Percentiles rank a stretch among this genome's conserved stretches.
phyloP scores from a whole-genome alignment of 2,888 invertebrate genomes.

The Diarsia rubi region DNA sequence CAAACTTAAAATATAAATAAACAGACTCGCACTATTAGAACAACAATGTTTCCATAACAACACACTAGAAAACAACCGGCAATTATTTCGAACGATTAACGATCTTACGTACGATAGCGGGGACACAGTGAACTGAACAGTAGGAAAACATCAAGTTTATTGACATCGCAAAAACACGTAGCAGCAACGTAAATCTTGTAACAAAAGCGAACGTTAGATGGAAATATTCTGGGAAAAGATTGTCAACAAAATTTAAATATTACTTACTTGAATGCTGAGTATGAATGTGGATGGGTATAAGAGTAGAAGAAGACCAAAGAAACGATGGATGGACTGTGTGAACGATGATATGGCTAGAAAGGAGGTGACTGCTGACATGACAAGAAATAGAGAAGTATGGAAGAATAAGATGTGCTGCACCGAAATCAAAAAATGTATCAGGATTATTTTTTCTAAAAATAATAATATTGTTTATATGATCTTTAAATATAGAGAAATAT shows the following conservation, averaged over 20 bases:
- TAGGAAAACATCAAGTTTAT: constrained; percentile 40
- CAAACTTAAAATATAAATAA: not conserved
- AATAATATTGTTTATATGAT: too few relatives aligned
- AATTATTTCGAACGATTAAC: constrained; percentile 32
- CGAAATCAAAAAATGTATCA: too few relatives aligned
- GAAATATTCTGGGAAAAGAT: not conserved
- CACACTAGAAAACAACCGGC: constrained; percentile 15
- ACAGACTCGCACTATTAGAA: constrained; percentile 1
- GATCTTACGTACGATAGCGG: constrained; percentile 33
- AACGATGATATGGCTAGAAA: too few relatives aligned
- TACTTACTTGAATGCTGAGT: too few relatives aligned
- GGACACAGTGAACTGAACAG: not conserved
- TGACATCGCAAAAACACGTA: constrained; percentile 40
- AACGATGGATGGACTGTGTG: too few relatives aligned
- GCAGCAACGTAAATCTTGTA: constrained; percentile 1
- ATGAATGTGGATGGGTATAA: too few relatives aligned
- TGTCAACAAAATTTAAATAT: not conserved
- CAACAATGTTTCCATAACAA: not conserved
- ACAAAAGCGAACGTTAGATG: constrained; percentile 9
- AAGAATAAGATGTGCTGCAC: too few relatives aligned
- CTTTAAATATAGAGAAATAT: too few relatives aligned
- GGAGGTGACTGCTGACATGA: too few relatives aligned
- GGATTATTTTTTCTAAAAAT: too few relatives aligned
- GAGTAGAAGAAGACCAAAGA: too few relatives aligned
- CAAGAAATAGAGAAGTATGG: too few relatives aligned